Base-by-base conservation (phyloP, 2,888 invertebrate genomes). In the Sycophila texana region DNA sequence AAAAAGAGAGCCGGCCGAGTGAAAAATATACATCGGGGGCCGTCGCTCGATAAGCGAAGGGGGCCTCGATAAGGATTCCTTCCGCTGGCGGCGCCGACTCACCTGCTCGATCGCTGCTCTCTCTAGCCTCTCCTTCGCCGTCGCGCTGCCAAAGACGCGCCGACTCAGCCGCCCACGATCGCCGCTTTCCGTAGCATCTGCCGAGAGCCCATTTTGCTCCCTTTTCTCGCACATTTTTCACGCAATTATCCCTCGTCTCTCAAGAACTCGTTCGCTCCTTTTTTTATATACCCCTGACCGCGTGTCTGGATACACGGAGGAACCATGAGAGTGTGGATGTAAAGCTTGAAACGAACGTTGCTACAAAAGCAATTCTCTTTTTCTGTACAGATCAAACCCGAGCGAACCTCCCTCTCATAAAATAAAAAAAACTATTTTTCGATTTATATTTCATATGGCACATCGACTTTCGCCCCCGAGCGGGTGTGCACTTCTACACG, bases 31-130 rank as follows among this genome's bases (percentile, higher is more conserved):
- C 57, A 53, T 60, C 22, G 67, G 18, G 55, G 51, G 13, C 53
- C n/a, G 61, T n/a, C 73, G 57, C 53, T 67, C 73, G 77, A 73
- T 73, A 73, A 55, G n/a, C 67, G 47, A n/a, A 26, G 26, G 63
- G 63, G 55, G 74, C 49, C 74, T 65, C 53, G 65, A 74, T 79
- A 79, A 71, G 79, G 74, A 74, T 79, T 79, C 79, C 74, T 70
- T 74, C 65, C 70, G 73, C 26, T 53, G 39, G 4, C 49, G 39
- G 18, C 39, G 4, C 39, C 5, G 55, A 47, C 61, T 78, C 68
- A 78, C 77, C 77, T 78, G 73, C 51, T 68, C 39, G 13, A 4
- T 3, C 20, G 7, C 51, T 20, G 0, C 65, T 16, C 65, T n/a
- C 4, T 57, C 61, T 30, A 26, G 30, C 39, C 49, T 47, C 60